phyloP scores from a whole-genome alignment of 2,113 vertebrate genomes.

The Halcyon senegalensis region DNA sequence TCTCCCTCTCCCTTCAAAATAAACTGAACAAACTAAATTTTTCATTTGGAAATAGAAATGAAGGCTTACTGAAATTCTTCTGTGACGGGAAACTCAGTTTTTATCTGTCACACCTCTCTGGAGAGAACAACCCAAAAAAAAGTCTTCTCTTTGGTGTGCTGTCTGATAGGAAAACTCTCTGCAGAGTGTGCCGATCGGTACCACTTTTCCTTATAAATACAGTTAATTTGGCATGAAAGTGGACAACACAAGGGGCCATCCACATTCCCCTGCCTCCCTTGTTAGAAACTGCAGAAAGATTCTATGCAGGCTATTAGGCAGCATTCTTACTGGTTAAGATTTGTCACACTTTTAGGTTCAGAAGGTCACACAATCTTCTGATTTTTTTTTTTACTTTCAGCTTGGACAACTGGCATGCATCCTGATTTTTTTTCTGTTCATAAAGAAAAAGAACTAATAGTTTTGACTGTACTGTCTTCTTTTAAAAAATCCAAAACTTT shows the following conservation, averaged over 20 bases:
- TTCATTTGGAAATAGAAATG: not conserved
- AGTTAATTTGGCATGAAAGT: not conserved
- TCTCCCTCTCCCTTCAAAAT: not conserved
- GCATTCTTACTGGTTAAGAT: not conserved
- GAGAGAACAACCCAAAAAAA: not conserved
- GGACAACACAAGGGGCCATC: not conserved
- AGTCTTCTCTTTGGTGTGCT: not conserved
- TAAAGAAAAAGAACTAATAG: not conserved
- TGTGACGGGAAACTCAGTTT: not conserved
- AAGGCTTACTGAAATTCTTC: not conserved
- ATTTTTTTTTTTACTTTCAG: not conserved
- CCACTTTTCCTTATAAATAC: not conserved
- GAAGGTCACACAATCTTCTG: not conserved
- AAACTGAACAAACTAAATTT: not conserved
- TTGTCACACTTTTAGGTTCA: not conserved
- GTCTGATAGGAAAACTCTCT: not conserved
- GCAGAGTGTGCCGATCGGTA: not conserved
- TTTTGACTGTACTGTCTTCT: not conserved
- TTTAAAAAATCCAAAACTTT: not conserved
- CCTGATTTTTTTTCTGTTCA: not conserved
- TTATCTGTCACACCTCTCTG: not conserved
- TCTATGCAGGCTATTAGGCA: not conserved
- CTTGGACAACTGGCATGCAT: not conserved
- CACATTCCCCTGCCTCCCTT: not conserved
- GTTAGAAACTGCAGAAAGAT: not conserved